phyloP scores from a whole-genome alignment of 2,797 vertebrate species.

The Catharus ustulatus region DNA sequence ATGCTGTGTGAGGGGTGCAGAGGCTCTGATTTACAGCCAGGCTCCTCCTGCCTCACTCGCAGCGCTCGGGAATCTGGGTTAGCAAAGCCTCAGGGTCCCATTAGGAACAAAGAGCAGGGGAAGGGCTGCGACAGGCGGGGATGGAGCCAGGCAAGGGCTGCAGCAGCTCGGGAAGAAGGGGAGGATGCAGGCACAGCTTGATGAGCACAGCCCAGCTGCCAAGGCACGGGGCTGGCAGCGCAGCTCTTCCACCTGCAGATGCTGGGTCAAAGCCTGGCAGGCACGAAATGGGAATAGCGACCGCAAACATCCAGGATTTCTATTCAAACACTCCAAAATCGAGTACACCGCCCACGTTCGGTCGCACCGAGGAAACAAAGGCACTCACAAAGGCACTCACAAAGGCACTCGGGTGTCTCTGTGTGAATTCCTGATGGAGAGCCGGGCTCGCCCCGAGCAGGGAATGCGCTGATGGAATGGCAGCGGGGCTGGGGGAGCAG shows the following conservation, averaged over 20 bases:
- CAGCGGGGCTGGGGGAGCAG: neutral
- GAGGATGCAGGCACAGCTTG: neutral
- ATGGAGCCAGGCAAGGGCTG: neutral
- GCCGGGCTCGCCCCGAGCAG: neutral
- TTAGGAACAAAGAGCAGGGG: slow-evolving; percentile 58
- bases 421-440: neutral
- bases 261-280: neutral
- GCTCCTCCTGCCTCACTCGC: neutral
- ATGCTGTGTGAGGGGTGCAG: neutral
- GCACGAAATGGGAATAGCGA: neutral
- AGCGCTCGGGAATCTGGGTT: neutral
- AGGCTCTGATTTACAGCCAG: neutral
- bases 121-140: neutral
- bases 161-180: neutral
- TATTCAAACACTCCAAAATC: neutral
- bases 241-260: neutral
- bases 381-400: neutral
- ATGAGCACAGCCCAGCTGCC: neutral
- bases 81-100: slow-evolving; percentile 53
- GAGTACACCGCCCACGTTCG: neutral
- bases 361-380: neutral
- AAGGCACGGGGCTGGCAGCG: neutral
- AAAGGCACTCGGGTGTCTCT: neutral
- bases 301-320: neutral
- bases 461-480: neutral